These are phyloP conservation scores for Neopipo cinnamomea DNA, from an alignment of 2,113 vertebrate genomes.

Conservation along the genomic window DNA sequence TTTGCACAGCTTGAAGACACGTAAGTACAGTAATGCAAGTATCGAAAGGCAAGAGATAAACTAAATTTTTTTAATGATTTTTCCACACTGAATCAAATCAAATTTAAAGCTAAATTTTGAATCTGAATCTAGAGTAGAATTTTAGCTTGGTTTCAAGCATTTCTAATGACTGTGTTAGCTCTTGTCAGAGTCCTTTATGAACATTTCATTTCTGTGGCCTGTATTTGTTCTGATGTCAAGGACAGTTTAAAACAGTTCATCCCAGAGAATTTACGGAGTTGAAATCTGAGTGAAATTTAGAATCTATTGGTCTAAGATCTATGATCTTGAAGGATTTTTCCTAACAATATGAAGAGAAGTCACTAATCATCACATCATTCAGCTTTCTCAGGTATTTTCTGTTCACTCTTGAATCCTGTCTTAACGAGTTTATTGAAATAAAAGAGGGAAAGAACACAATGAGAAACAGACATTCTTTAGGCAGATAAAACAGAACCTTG, in stretches of 20 bases:
- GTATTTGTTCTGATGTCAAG: not conserved
- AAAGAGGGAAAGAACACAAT: not conserved
- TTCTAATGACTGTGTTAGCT: not conserved
- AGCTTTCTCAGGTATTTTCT: not conserved
- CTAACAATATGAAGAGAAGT: not conserved
- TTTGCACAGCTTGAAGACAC: not conserved
- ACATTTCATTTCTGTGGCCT: not conserved
- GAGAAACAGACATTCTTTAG: not conserved
- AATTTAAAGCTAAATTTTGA: not conserved
- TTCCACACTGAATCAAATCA: not conserved
- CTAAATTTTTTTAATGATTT: not conserved
- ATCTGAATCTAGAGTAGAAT: not conserved
- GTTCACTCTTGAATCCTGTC: not conserved
- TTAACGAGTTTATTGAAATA: not conserved
- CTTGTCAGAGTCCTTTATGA: not conserved
- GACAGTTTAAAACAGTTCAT: not conserved
- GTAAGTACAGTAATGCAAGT: not conserved
- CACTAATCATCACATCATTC: not conserved
- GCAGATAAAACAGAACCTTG: not conserved
- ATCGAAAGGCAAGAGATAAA: not conserved
- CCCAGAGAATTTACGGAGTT: not conserved
- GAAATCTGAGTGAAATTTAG: not conserved
- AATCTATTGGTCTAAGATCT: not conserved
- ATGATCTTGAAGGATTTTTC: not conserved
- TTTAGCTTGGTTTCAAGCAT: not conserved